Base-by-base conservation (phyloP, 2,888 invertebrate genomes). In the Pilophorus perplexus region DNA sequence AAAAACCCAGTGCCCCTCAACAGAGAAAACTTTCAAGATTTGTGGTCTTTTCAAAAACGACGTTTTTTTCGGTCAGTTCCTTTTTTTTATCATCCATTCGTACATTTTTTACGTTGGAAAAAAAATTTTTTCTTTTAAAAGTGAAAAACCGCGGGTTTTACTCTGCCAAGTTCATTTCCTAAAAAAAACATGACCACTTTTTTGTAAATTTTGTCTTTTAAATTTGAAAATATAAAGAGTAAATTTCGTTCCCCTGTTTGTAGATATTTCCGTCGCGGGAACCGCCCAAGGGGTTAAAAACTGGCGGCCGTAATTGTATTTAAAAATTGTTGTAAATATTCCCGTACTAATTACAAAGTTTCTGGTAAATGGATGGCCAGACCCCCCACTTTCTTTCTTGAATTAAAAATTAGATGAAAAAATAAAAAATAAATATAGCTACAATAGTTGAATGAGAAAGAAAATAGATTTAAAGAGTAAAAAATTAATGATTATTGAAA, bases 361-460 rank as follows among this genome's bases (percentile, higher is more conserved):
- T 44, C 55, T 69, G 59, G 67, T 69, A 65, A 27, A 69, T 69
- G 64, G 52, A 33, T 65, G 54, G 60, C 62, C 54, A 70, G 71
- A 69, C 68, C 64, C 70, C 69, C 72, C 72, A 72, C 69, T 67
- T 69, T 64, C 64, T 67, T 64, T 59, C 66, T 64, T 66, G 64
- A 46, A 46, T 62, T 62, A n/a, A n/a, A n/a, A n/a, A 66, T 66
- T 69, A 69, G 69, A 60, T 64, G 55, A 68, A 12, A 33, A 33
- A 33, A 33, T n/a, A 33, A 59, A 59, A 62, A 62, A 46, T 67
- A 69, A 66, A 52, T 69, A 70, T 72, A 71, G 71, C 65, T 69
- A 70, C 72, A 71, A 71, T 72, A 72, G 72, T 72, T 71, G 68
- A 69, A 28, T 18, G 64, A 37, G 33, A 59, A 67, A 65, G 44